Evolutionary conservation across 2,888 invertebrate species (phyloP), one percentile per base, ranked within the genome.

Genomic region (Diloba caeruleocephala): DNA sequence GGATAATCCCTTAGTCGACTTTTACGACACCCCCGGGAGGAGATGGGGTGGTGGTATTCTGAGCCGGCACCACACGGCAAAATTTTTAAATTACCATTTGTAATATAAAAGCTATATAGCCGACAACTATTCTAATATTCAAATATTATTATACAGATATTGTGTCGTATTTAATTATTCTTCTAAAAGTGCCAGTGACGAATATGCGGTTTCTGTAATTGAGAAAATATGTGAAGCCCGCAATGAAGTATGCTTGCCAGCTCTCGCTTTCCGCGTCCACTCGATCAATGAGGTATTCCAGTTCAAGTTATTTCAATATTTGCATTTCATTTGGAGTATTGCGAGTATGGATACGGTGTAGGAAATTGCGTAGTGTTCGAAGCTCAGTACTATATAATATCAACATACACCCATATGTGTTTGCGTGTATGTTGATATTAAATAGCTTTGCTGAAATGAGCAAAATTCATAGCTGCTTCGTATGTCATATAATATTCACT

Each of bases 181-280:
- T 17, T 62, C 82, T 8, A 53, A 66, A 7, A 72, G 48, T 17
- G 58, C 63, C 2, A 57, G 61, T 10, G 76, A 80, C 25, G 80
- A 80, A 44, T 84, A 80, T 38, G 52, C 71, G 1, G 59, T 60
- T 7, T 76, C 84, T 1, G 75, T 74, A 6, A 59, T 51, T 19
- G 77, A 82, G 26, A 77, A 68, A 37, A 80, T 86, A 45, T 85
- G 84, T 48, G 64, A 74, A 43, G 63, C 74, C 1, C 71, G 85
- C n/a, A 76, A 67, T 15, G 76, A 82, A 10, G 65, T 76, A n/a
- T 65, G 76, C 8, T 59, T 84, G 9, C 83, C 83, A 2, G 80
- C 76, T 7, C 56, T 85, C 57, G 23, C 39, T 5, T 69, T 78
- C 42, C 76, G 59, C 21, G 29, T 70, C 19, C 58, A 55, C 14